A percentile compares a stretch with the other conserved stretches of the same genome.
Conservation (phyloP, 37 sponge, comb jelly and placozoan genomes). For the Agelas oroides region DNA sequence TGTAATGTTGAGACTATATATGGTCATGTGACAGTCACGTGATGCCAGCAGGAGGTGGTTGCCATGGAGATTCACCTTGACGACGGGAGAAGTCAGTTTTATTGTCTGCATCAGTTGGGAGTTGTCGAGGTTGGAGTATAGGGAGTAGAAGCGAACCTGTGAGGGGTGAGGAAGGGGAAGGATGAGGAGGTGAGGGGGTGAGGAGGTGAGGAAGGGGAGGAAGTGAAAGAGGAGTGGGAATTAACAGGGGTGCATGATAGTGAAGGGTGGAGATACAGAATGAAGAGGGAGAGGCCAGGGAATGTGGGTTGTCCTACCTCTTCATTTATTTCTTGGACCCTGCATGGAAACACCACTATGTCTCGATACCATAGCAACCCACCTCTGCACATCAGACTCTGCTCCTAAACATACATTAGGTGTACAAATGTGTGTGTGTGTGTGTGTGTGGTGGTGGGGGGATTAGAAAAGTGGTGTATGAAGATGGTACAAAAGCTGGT, state of each 20-base stretch:
- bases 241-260: no score
- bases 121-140: constrained; percentile 81
- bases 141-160: constrained; percentile 85
- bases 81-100: constrained; percentile 48
- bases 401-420: no score
- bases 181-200: no score
- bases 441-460: no score
- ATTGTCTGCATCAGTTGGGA: constrained; percentile 54
- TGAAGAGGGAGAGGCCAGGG: no score
- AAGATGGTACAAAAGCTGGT: background rate
- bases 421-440: no score
- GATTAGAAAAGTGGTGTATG: background rate
- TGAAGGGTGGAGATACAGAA: no score
- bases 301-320: no score
- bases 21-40: constrained; percentile 58
- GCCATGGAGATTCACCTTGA: constrained; percentile 69
- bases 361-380: constrained; percentile 91
- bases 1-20: constrained; percentile 34
- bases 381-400: constrained; percentile 77
- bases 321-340: constrained; percentile 49
- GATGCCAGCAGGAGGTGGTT: constrained; percentile 60
- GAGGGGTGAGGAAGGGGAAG: background rate
- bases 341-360: constrained; percentile 78
- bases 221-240: no score
- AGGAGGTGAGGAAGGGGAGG: no score